Evolutionary conservation across 2,113 vertebrate species (phyloP), one percentile per base, ranked within the genome.

Genomic region (Thalassoma bifasciatum): DNA sequence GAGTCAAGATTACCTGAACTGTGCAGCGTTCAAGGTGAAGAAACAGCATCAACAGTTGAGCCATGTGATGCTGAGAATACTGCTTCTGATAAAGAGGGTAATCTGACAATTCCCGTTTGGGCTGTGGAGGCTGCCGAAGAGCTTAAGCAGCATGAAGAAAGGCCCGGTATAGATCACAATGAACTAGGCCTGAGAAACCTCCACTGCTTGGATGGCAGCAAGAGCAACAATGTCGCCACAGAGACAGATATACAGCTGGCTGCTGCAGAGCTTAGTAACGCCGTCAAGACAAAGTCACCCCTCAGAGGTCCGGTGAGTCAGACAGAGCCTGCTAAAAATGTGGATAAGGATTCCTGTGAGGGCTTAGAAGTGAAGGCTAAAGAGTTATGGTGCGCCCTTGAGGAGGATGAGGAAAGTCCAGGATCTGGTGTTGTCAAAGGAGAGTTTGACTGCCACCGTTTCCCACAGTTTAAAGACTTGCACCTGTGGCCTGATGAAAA

Each of bases 401-500:
- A 91, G 26, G 91, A 91, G 36, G 79, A 90, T 47, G 90, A 89
- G 36, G 87, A 86, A n/a, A 38, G 65, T 70, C 22, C 63, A 64
- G 56, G 77, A 37, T 64, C 57, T 5, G 77, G 59, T 62, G 85
- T 58, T 10, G 71, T 93, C 8, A 88, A 60, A 17, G 91, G 88
- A 23, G 90, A 92, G 72, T 74, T 92, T 16, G 91, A 92, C 72
- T 92, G 90, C 62, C 87, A 91, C 12, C 86, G 80, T 40, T 89
- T 91, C 58, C 82, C 88, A 22, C 80, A 92, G 42, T 69, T 73
- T 17, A 75, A 69, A 2, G 86, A 94, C 21, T 63, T 91, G 11
- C 86, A 81, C 30, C 50, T 93, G 73, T 94, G 92, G 90, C 89
- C 91, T 5, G 85, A 86, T 9, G 93, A 93, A 82, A 95, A 94